Percentiles rank a stretch among this genome's conserved stretches.
Conservation (phyloP, 2,113 vertebrate species). For the Nothoprocta perdicaria region DNA sequence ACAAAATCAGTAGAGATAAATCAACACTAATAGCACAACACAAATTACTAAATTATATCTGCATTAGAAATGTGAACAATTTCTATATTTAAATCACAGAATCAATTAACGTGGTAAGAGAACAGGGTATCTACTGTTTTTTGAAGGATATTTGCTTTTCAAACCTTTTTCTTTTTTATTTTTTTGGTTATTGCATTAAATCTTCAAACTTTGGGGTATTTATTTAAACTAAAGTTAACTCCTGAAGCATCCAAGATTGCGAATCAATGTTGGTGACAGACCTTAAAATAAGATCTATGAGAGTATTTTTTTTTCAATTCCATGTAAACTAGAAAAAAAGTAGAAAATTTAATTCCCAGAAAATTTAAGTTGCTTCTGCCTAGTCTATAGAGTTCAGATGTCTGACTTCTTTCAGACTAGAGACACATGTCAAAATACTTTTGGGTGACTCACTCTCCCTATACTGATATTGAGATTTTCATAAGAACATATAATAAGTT, state of each 20-base stretch:
- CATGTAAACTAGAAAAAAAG: neutral
- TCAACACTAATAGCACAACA: neutral
- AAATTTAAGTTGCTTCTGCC: neutral
- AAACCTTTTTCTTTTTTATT: neutral
- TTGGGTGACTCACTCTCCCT: neutral
- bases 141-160: neutral
- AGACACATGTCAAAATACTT: neutral
- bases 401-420: neutral
- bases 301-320: neutral
- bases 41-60: neutral
- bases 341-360: neutral
- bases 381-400: neutral
- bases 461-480: neutral
- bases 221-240: neutral
- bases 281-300: neutral
- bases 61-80: neutral
- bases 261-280: neutral
- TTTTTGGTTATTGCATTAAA: neutral
- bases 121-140: neutral
- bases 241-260: neutral
- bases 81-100: neutral
- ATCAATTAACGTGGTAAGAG: neutral
- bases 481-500: neutral
- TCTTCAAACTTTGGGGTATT: neutral
- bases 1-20: fast-evolving